Base-by-base conservation (phyloP, 2,888 invertebrate species). In the Erebia epiphron region DNA sequence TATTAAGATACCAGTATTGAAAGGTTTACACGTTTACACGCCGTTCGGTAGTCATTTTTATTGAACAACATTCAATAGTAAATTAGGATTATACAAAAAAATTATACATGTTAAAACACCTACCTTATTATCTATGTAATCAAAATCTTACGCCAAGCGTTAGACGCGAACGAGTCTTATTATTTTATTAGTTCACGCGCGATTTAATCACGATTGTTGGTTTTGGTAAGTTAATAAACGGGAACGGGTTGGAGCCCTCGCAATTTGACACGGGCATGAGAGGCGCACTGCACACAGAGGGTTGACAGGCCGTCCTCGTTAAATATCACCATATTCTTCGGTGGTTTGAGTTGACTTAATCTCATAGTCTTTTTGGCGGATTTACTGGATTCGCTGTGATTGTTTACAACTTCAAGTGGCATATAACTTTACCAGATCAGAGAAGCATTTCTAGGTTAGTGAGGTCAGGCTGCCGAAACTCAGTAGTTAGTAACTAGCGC, bases 131-230 rank as follows among this genome's bases (percentile, higher is more conserved):
- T 35, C 35, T 1, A 35, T 92, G 86, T 91, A 85, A 87, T 50
- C 88, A 84, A 10, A 67, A 73, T 71, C 76, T 76, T 68, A 75
- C 73, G 73, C 71, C 78, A 78, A 81, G 82, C 85, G 83, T 84
- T 84, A 86, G 86, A 86, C 85, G 82, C 81, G 78, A 88, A 82
- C 83, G 79, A 88, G 85, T 87, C 91, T 91, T 90, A 92, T 92
- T 92, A 92, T 91, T 92, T 91, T 90, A 91, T 92, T 92, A 92
- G 92, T 90, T 90, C 86, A 88, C 90, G 92, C 91, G 88, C 92
- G 92, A 93, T 93, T 93, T 92, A 91, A 93, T 92, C 92, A 90
- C 89, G 89, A 92, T 91, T 93, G 92, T 93, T 93, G 91, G 92
- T 91, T 93, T 88, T 91, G 87, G 86, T 91, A 90, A 92, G 92